phyloP scores from a whole-genome alignment of 2,888 invertebrate species.

The Acanthococcus lagerstroemiae region DNA sequence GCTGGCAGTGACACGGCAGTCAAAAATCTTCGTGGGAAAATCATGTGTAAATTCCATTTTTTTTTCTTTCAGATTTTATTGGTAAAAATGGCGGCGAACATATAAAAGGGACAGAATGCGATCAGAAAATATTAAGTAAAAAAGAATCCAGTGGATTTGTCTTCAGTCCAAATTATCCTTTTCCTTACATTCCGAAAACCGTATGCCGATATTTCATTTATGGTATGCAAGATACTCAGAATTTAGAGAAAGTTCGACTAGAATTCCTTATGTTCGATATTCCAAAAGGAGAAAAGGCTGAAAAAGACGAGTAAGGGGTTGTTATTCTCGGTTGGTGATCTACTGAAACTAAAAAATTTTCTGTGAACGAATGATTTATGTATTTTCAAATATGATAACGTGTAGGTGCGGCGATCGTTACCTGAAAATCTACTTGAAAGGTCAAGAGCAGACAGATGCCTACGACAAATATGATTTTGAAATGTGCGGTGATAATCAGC shows the following conservation, averaged over 20 bases:
- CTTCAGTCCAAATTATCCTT: conserved; percentile 93
- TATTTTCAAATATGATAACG: no score
- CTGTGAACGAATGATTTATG: no score
- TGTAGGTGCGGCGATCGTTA: conserved; percentile 78
- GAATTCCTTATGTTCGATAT: conserved; percentile 84
- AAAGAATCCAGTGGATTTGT: conserved; percentile 87
- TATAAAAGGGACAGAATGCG: conserved; percentile 95
- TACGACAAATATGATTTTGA: conserved; percentile 90
- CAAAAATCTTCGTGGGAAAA: neutral
- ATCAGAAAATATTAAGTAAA: conserved; percentile 90
- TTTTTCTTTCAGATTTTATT: conserved; percentile 64
- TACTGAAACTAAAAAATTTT: no score
- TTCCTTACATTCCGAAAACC: conserved; percentile 87
- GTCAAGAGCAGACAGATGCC: conserved; percentile 83
- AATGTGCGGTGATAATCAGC: conserved; percentile 78
- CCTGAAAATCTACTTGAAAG: conserved; percentile 79
- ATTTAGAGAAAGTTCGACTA: conserved; percentile 84
- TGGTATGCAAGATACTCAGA: conserved; percentile 93
- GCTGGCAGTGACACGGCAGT: no score
- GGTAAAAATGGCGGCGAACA: conserved; percentile 88
- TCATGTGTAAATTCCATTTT: neutral
- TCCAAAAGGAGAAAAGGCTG: conserved; percentile 70
- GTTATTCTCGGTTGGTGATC: no score
- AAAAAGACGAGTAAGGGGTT: conserved; percentile 76
- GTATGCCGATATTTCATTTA: conserved; percentile 97